Evolutionary conservation across 2,888 invertebrate genomes (phyloP), one percentile per base, ranked within the genome.

Genomic region (Torymus aiolomorphi): DNA sequence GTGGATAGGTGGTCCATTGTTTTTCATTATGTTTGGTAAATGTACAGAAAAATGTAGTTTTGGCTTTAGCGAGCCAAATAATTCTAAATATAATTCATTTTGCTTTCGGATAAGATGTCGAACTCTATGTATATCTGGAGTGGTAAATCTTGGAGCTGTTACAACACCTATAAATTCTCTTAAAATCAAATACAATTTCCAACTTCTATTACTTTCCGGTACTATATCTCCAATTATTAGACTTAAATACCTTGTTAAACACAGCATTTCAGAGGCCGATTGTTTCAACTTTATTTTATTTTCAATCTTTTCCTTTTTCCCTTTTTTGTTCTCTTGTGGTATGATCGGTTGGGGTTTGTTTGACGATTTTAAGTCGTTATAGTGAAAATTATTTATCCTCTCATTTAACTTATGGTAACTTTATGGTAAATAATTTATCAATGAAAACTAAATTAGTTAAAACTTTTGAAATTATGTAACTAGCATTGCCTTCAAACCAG

Each of bases 351-450:
- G 57, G 1, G 57, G 57, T n/a, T 57, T 57, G 16, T 57, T 57
- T n/a, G 57, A 10, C 5, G 1, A 1, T 13, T n/a, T n/a, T n/a
- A n/a, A 57, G 16, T 8, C 2, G 59, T 75, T 63, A 57, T n/a
- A 57, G 16, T 57, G 2, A 16, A 57, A 16, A 16, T 10, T 8
- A n/a, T 1, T 57, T 57, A 57, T 2, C 16, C 2, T 10, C 8
- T 2, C 3, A 57, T 57, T 57, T n/a, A 57, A n/a, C 3, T 57
- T n/a, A 16, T 57, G 78, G 14, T 80, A 65, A n/a, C n/a, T n/a
- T 16, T 57, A 57, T 2, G 12, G 57, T n/a, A 1, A 57, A 57
- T 16, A n/a, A 57, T 57, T 57, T 57, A 16, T 57, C 2, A 11
- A 56, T 8, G 2, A 16, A 3, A 57, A 57, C 16, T n/a, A 57